Conservation (phyloP, 2,888 invertebrate genomes). For the Alcis repandata region DNA sequence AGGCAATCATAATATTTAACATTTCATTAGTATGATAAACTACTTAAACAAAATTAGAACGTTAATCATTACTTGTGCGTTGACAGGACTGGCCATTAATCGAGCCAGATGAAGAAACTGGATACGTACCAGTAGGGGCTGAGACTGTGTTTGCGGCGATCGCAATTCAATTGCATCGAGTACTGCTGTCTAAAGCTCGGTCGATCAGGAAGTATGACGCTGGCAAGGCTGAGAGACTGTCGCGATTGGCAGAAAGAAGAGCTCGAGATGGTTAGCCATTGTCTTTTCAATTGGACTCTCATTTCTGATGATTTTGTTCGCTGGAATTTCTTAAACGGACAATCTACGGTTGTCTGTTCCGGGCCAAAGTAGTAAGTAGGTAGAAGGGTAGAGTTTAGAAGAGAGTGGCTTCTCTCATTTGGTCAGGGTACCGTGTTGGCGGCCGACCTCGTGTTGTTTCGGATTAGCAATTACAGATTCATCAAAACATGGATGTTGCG, state of each 20-base stretch:
- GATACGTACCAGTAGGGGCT: conserved; percentile 51
- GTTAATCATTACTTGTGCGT: neutral
- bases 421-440: too few relatives aligned
- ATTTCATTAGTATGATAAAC: too few relatives aligned
- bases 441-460: too few relatives aligned
- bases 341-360: too few relatives aligned
- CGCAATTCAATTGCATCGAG: conserved; percentile 76
- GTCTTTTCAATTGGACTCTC: neutral
- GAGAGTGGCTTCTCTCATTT: too few relatives aligned
- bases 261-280: conserved; percentile 78
- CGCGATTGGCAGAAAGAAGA: conserved; percentile 82
- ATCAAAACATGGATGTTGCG: too few relatives aligned
- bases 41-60: too few relatives aligned
- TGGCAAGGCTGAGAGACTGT: conserved; percentile 75
- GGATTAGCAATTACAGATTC: too few relatives aligned
- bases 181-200: conserved; percentile 73
- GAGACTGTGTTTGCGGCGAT: conserved; percentile 76
- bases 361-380: too few relatives aligned
- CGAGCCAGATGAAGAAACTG: conserved; percentile 51
- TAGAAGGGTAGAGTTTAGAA: too few relatives aligned
- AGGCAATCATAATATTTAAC: too few relatives aligned
- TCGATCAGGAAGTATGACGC: conserved; percentile 67
- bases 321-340: too few relatives aligned
- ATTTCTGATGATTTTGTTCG: neutral
- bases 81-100: conserved; percentile 71